These are phyloP conservation scores for Cinara cedri DNA, from an alignment of 2,888 invertebrate species.

Conservation along the genomic window DNA sequence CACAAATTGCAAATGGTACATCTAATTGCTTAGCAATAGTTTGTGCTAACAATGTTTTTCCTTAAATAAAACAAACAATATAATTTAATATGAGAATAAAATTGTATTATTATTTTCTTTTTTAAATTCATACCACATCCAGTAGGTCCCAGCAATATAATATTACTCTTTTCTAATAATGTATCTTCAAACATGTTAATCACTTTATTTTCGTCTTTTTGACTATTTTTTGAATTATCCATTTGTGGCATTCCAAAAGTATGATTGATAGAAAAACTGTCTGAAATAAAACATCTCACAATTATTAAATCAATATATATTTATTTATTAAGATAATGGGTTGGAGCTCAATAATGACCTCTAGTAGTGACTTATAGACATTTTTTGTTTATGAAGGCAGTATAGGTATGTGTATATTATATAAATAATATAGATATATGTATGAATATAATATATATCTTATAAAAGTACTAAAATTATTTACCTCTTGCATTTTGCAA, in stretches of 20 bases:
- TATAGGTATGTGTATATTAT: neutral
- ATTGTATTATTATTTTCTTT: no score
- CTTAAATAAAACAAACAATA: constrained; percentile 65
- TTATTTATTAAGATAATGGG: no score
- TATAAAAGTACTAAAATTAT: neutral
- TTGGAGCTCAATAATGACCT: neutral
- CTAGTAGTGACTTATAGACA: neutral
- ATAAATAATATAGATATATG: no score
- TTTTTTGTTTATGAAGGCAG: neutral
- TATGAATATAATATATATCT: neutral
- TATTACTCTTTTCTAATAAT: constrained; percentile 93
- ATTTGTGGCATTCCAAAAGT: constrained; percentile 45
- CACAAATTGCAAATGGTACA: constrained; percentile 98
- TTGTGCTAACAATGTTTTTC: constrained; percentile 95
- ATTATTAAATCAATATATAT: neutral
- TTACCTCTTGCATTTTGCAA: constrained; percentile 49
- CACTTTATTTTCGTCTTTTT: constrained; percentile 26
- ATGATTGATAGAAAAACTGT: constrained; percentile 22
- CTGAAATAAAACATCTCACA: constrained; percentile 19
- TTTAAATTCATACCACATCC: constrained; percentile 77
- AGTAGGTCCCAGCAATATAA: constrained; percentile 93
- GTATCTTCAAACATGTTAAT: constrained; percentile 44
- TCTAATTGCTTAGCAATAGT: constrained; percentile 97
- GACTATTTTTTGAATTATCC: constrained; percentile 28
- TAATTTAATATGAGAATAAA: neutral